phyloP scores from a whole-genome alignment of 2,113 vertebrate genomes.

The Zosterops lateralis region DNA sequence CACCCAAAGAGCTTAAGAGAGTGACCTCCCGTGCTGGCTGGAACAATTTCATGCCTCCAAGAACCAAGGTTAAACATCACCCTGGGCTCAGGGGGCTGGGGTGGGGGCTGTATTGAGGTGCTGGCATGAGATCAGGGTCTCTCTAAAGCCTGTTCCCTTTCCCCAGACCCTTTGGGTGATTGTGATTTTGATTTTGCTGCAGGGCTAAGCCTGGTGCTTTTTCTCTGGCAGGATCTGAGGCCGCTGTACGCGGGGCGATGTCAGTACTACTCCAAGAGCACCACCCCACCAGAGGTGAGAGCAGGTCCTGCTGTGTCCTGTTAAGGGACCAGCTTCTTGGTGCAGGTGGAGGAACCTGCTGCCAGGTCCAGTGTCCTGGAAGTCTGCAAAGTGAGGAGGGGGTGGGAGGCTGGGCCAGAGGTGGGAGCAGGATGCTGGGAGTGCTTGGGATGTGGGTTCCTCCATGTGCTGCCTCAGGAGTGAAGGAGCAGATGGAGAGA shows the following conservation, averaged over 20 bases:
- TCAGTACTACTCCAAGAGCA: constrained; percentile 85
- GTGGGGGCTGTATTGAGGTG: background rate
- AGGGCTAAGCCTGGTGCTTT: background rate
- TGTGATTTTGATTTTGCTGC: background rate
- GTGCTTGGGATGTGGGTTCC: background rate
- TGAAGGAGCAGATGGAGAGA: background rate
- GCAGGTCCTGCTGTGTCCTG: background rate
- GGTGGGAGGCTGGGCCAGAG: background rate
- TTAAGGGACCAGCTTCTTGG: background rate
- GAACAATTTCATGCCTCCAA: background rate
- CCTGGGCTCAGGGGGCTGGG: background rate
- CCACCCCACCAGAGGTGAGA: constrained; percentile 74
- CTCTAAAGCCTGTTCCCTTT: background rate
- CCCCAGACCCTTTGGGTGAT: background rate
- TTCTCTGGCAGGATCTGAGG: constrained; percentile 84
- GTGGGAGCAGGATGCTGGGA: background rate
- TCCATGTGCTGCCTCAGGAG: background rate
- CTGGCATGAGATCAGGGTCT: background rate
- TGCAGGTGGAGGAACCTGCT: background rate
- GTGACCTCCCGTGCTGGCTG: background rate
- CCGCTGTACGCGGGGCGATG: constrained; percentile 92
- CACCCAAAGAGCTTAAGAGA: background rate
- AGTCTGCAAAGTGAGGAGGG: background rate
- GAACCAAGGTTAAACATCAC: background rate
- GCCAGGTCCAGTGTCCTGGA: accelerated